phyloP scores from a whole-genome alignment of 1,140 invertebrate species.

The Micrasema minimum region DNA sequence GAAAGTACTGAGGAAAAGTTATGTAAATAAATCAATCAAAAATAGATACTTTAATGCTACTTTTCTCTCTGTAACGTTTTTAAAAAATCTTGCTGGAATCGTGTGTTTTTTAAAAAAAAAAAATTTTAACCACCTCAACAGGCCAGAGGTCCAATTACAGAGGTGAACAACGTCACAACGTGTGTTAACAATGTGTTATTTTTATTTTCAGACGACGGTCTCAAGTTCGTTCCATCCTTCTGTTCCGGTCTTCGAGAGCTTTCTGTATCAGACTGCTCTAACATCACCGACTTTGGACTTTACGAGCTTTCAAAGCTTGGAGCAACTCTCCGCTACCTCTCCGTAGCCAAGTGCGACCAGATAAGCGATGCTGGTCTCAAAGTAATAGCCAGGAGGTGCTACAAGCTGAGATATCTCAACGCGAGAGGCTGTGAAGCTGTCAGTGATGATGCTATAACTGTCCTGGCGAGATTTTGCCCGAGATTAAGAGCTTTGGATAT shows the following conservation, averaged over 20 bases:
- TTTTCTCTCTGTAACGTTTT: too few species aligned
- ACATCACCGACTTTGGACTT: constrained; percentile 90
- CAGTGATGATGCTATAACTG: constrained; percentile 88
- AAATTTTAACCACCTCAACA: too few species aligned
- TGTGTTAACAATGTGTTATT: neutral
- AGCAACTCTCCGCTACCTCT: constrained; percentile 83
- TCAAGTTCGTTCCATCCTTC: constrained; percentile 86
- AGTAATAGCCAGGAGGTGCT: constrained; percentile 88
- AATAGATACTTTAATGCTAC: too few species aligned
- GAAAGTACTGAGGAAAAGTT: too few species aligned
- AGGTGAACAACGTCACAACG: too few species aligned
- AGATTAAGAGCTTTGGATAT: constrained; percentile 86
- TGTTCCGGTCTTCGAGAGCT: constrained; percentile 85
- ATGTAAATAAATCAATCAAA: too few species aligned
- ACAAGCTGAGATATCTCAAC: constrained; percentile 90
- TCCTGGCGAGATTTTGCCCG: constrained; percentile 84
- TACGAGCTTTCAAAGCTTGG: constrained; percentile 90
- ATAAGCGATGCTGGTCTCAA: constrained; percentile 87
- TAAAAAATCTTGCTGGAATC: too few species aligned
- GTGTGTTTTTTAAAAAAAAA: too few species aligned
- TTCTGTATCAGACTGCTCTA: constrained; percentile 89
- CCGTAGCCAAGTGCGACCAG: constrained; percentile 89
- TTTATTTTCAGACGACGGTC: constrained; percentile 72
- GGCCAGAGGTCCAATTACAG: too few species aligned
- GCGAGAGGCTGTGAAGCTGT: constrained; percentile 91